Evolutionary conservation across 2,113 vertebrate species (phyloP), one percentile per base, ranked within the genome.

Genomic region (Bubo scandiacus): DNA sequence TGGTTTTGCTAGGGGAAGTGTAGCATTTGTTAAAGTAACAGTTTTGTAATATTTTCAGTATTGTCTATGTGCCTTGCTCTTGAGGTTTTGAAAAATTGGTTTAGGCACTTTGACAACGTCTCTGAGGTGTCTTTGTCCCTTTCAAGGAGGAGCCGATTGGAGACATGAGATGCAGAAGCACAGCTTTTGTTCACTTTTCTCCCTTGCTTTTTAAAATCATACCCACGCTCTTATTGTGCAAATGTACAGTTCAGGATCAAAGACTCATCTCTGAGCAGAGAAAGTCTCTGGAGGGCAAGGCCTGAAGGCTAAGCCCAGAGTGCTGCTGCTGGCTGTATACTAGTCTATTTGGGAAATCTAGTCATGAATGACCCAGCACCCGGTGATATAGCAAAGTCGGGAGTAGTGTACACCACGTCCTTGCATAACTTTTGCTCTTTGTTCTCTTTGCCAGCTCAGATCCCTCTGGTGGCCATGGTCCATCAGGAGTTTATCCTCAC

Each of bases 161-260:
- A 95, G 65, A 84, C 52, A 75, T 17, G 67, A 93, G 52, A 86
- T 89, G 66, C 32, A 92, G 84, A 89, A 92, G 21, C 62, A 20
- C 1, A 6, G 62, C 78, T 95, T 92, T 89, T 96, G 70, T 92
- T 97, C 94, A 17, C 78, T 95, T 96, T 92, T 54, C 57, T 95
- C 49, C 55, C 58, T 79, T 8, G 36, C 34, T 14, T 94, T 91
- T 93, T 66, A 71, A 94, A 90, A 88, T 93, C 78, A 61, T 65
- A 82, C 20, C 74, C 66, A 54, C 77, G 40, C 58, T 84, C 77
- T 90, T 94, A 70, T 58, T 97, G 86, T 97, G 91, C 70, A 95
- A 92, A 89, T 91, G 78, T 87, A 80, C 80, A 90, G 57, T 52
- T 95, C 91, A 73, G 68, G 91, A 95, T 94, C 95, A 97, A 95